Evolutionary conservation across 2,113 vertebrate species (phyloP), one percentile per base, ranked within the genome.

Genomic region (Erpornis zantholeuca): DNA sequence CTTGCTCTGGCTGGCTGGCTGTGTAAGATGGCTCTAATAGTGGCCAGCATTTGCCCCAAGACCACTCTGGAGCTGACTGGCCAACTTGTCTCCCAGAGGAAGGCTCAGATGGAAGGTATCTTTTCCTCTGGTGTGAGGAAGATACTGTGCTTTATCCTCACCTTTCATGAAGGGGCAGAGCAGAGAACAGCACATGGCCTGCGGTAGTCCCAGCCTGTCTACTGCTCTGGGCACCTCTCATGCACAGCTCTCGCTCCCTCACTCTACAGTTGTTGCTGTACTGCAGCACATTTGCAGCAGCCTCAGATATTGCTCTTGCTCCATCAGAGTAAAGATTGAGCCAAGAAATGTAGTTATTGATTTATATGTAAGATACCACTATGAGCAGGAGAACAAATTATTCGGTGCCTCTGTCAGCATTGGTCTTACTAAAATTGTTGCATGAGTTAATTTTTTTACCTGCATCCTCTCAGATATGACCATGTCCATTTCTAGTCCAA

Each of bases 221-320:
- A 10, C 45, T 3, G 1, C 60, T 53, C 54, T 36, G 47, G n/a
- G 16, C 27, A 33, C n/a, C 29, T 38, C 40, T 42, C 0, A 0
- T 24, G 60, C 50, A 33, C 71, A 42, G 11, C 16, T 45, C 13
- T 7, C 11, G 27, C 64, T 75, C 53, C 49, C 86, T 38, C 40
- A 44, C 40, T 64, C n/a, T 3, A 11, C 25, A 64, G 40, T 13
- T 78, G 49, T 57, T 93, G 73, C 73, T 3, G 2, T 75, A 78
- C 75, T 35, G 60, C 59, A 81, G 50, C 2, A 0, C 38, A 24
- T 88, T 86, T 92, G 50, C 88, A 82, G 56, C 69, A 81, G 61
- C 73, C 45, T 80, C 59, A 63, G 24, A 49, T 54, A 56, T 21
- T 75, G 57, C 27, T 77, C 42, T 76, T 83, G 53, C 50, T 73